Conservation (phyloP, 2,888 invertebrate species). For the Omphaloscelis lunosa region DNA sequence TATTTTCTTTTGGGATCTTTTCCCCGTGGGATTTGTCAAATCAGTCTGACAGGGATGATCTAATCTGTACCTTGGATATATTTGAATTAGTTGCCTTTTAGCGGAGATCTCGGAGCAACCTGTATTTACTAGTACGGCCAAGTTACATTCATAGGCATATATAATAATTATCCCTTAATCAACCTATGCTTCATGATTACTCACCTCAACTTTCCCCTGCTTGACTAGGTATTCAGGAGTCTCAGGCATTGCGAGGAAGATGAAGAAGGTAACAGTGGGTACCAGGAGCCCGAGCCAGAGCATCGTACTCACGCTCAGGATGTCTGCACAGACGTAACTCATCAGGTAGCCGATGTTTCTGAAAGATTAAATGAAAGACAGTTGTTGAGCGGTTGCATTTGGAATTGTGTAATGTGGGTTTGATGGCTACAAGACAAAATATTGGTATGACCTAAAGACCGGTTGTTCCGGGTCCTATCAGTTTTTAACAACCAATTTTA, state of each 20-base stretch:
- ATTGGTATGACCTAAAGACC: no score
- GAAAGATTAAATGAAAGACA: conserved; percentile 44
- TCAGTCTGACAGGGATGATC: no score
- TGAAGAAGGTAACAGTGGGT: conserved; percentile 80
- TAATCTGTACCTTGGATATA: no score
- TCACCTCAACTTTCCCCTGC: conserved; percentile 86
- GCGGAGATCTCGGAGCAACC: no score
- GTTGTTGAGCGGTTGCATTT: background rate
- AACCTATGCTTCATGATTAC: background rate
- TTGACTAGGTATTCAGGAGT: conserved; percentile 88
- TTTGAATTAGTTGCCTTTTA: no score
- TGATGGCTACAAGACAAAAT: background rate
- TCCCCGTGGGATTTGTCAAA: no score
- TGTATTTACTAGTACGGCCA: no score
- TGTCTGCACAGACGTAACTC: conserved; percentile 84
- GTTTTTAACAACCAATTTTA: no score
- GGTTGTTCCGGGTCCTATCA: no score
- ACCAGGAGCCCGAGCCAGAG: conserved; percentile 84
- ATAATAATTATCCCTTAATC: no score
- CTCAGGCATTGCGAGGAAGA: conserved; percentile 87
- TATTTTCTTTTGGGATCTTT: no score
- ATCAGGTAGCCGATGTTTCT: conserved; percentile 86
- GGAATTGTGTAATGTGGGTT: background rate
- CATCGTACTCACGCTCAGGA: conserved; percentile 80
- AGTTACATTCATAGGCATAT: no score